Evolutionary conservation across 2,797 vertebrate genomes (phyloP), one percentile per base, ranked within the genome.

Genomic region (Coendou prehensilis): DNA sequence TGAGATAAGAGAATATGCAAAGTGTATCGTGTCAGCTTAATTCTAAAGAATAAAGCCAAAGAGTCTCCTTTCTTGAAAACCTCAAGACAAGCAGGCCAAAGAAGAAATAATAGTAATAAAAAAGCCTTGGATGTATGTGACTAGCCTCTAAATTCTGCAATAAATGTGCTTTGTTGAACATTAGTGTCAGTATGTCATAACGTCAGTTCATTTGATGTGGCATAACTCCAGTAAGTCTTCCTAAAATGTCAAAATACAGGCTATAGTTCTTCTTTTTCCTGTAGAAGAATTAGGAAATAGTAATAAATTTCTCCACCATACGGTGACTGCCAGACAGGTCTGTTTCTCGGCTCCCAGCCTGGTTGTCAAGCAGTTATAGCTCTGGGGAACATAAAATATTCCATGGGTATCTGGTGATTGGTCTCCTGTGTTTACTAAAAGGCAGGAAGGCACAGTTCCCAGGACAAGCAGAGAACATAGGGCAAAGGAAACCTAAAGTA

Each of bases 131-230:
- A 64, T 23, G 56, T 97, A 64, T 96, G 90, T 98, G 97, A 96
- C 96, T 85, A 81, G 97, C 96, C 69, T 98, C 96, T 96, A 97
- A 97, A 98, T 97, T 98, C 95, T 97, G 81, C 81, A 97, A 94
- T 98, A 97, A 83, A 37, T 97, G 3, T 81, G 33, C 87, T 97
- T 97, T 97, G 88, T 78, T 97, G 95, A 88, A 95, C 92, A 85
- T 97, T 98, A 98, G 88, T 98, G 96, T 96, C 97, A 97, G 52
- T 79, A 41, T 97, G 96, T 97, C 95, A 92, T 87, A 97, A 96
- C 67, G 30, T 87, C 97, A 96, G 61, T 89, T 96, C 81, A 95
- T 94, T 95, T 94, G 95, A 98, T 94, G 76, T 57, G 76, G 82
- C 97, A 82, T 93, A 95, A 95, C 80, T 98, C 81, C 69, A 96